Evolutionary conservation across 2,888 invertebrate genomes (phyloP).

Genomic region (Girardia tigrina): DNA sequence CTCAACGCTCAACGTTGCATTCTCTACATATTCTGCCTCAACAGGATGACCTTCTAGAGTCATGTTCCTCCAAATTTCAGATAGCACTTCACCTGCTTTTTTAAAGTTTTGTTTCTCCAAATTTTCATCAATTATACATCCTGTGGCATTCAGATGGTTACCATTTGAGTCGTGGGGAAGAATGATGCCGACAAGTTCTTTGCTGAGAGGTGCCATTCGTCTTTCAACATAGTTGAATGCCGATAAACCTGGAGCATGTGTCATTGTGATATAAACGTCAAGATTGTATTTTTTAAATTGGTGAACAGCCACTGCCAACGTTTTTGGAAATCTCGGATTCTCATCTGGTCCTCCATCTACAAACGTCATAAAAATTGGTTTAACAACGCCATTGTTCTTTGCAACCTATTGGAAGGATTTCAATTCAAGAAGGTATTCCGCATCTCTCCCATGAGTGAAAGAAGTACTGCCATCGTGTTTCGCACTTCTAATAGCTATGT

Average conservation of each 20-base stretch:
- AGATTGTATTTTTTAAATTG: slow-evolving; percentile 39
- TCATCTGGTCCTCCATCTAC: slow-evolving; percentile 41
- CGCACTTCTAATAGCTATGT: slow-evolving; percentile 44
- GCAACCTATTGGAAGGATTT: slow-evolving; percentile 38
- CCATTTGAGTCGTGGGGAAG: not conserved
- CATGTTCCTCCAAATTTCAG: not conserved
- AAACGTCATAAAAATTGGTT: slow-evolving; percentile 42
- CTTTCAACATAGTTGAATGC: slow-evolving; percentile 45
- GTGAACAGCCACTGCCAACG: slow-evolving; percentile 36
- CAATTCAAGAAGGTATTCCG: slow-evolving; percentile 39
- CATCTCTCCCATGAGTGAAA: slow-evolving; percentile 41
- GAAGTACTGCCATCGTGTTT: slow-evolving; percentile 42
- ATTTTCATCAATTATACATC: not conserved
- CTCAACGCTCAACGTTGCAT: not conserved
- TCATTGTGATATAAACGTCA: slow-evolving; percentile 53
- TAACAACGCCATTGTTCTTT: slow-evolving; percentile 37
- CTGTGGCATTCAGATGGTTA: not conserved
- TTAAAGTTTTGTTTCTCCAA: too few species aligned
- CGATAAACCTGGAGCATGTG: slow-evolving; percentile 45
- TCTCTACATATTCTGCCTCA: not conserved
- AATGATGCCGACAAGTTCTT: slow-evolving; percentile 39
- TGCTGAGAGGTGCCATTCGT: slow-evolving; percentile 45
- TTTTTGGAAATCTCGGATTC: slow-evolving; percentile 39
- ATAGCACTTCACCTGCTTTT: not conserved
- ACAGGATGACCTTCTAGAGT: not conserved